Base-by-base conservation (phyloP, 2,113 vertebrate species). In the Glaucidium brasilianum region DNA sequence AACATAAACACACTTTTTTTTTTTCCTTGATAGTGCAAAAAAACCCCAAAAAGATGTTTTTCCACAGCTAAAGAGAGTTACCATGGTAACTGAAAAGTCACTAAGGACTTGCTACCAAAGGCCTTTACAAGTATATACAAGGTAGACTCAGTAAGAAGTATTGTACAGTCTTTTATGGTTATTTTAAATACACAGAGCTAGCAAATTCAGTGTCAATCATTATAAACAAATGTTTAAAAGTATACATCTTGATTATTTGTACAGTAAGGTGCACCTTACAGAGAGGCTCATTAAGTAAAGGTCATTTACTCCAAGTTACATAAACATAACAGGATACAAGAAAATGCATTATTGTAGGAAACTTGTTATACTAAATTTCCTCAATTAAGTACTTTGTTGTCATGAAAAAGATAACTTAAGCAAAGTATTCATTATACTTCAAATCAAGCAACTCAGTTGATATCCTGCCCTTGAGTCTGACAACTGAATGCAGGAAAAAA, bases 21-120 rank as follows among this genome's bases (percentile, higher is more conserved):
- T 45, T 71, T 41, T 35, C 32, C 41, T 50, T 59, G 26, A 37
- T 41, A 73, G n/a, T 21, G 75, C 18, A 71, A 81, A 90, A 93
- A 25, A 80, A 87, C 6, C 43, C 43, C 43, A 8, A 45, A 45
- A 45, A 45, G 20, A 62, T 26, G 30, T 6, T 81, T 97, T 69
- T 88, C 32, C 58, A 53, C 25, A 95, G 87, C 52, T 95, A 47
- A 92, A 79, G 60, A 43, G 88, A 79, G 91, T 97, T 98, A 76
- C 91, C 90, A 97, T 91, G 76, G 95, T 85, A 98, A 97, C 95
- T 15, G 29, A 87, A 94, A 96, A 96, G 79, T 95, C 82, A 93
- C 50, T 68, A 72, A 93, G 88, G 85, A 96, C 85, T 95, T 97
- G 58, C 92, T 96, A 82, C 47, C 85, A 67, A 50, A 85, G 37